Evolutionary conservation across 2,888 invertebrate species (phyloP).

Genomic region (Barypeithes pellucidus): DNA sequence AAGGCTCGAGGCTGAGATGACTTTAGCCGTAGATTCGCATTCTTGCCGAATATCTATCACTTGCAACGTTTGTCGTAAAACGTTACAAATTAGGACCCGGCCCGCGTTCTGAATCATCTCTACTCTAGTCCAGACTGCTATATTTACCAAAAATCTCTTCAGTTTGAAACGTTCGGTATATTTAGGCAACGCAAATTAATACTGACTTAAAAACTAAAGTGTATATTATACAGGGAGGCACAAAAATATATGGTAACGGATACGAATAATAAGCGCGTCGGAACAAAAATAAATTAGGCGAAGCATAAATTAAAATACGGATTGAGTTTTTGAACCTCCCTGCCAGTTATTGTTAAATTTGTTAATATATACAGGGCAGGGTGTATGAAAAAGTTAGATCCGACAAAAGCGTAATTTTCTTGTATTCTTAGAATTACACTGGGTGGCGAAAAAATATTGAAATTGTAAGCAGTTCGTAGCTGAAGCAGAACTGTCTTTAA

Average conservation of each 20-base stretch:
- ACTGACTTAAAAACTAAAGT: conserved; percentile 24
- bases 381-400: conserved; percentile 34
- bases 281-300: conserved; percentile 15
- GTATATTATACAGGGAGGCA: conserved; percentile 30
- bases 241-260: conserved; percentile 46
- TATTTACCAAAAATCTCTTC: neutral
- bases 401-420: neutral
- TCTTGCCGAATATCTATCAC: no score
- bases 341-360: conserved; percentile 10
- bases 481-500: no score
- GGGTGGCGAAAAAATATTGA: no score
- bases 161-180: neutral
- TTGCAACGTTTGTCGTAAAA: no score
- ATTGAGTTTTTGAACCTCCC: conserved; percentile 24
- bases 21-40: no score
- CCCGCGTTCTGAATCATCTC: no score
- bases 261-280: conserved; percentile 19
- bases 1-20: no score
- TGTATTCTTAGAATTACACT: no score
- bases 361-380: conserved; percentile 46
- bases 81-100: no score
- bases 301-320: neutral
- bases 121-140: no score
- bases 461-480: no score
- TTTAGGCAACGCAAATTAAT: conserved; percentile 19